Base-by-base conservation (phyloP, 2,113 vertebrate species). In the Caranx ignobilis region DNA sequence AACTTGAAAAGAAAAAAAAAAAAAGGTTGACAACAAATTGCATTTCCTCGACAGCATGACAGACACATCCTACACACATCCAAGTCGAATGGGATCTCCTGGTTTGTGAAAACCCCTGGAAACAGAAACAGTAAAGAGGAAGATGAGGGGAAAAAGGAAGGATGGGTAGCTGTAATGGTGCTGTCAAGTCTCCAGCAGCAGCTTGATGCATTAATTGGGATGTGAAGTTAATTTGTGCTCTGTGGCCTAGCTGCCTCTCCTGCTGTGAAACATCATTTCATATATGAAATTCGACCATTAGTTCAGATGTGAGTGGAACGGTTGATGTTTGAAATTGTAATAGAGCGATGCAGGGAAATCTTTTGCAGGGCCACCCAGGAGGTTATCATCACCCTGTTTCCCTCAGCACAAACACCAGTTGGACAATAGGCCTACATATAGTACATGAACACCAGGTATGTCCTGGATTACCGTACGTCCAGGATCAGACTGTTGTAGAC, bases 171-270 rank as follows among this genome's bases (percentile, higher is more conserved):
- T 41, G 62, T 81, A 67, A 82, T 19, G 26, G 26, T 26, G 26
- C 26, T 34, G n/a, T 50, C 48, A 72, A 50, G 64, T 48, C 48
- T 74, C 39, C 6, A 55, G 39, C 65, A 48, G 57, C 72, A 71
- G 79, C 71, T 85, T 75, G 64, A 85, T 6, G 71, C 64, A 52
- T 83, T 87, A 86, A 87, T 77, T 87, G 77, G 4, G 43, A 65
- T 4, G 73, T 85, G 81, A 56, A 85, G 77, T 31, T 82, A 75
- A 77, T 86, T 85, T 61, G 68, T 79, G 66, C 18, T 6, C 73
- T 34, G 64, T 61, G 73, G 72, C 26, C 56, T 16, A 26, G 26
- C 26, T 26, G 13, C 32, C 31, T 54, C 45, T 67, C 69, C 61
- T n/a, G 35, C 82, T 61, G 70, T 6, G 79, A 54, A 54, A 59